A percentile compares a stretch with the other conserved stretches of the same genome.
phyloP scores from a whole-genome alignment of 2,888 invertebrate genomes.

The Tetanocera ferruginea region DNA sequence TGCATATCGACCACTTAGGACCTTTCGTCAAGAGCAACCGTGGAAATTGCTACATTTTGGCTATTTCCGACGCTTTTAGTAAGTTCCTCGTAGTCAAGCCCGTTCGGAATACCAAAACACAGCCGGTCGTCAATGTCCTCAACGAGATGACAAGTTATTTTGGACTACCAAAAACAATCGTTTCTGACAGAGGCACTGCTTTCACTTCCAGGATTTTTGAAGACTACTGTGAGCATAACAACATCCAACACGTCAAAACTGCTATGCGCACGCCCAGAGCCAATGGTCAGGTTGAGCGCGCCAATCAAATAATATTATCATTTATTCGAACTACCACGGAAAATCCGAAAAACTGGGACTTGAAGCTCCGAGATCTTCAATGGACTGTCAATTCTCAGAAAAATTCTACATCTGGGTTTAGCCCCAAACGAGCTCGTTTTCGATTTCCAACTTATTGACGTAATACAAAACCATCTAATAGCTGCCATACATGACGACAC shows the following conservation, averaged over 20 bases:
- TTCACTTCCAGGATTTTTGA: no score
- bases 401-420: slow-evolving; percentile 41
- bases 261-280: slow-evolving; percentile 50
- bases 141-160: no score
- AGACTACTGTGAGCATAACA: no score
- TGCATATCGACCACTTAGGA: slow-evolving; percentile 37
- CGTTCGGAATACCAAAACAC: slow-evolving; percentile 35
- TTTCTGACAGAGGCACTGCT: slow-evolving; percentile 25
- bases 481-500: slow-evolving; percentile 41
- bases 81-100: slow-evolving; percentile 40
- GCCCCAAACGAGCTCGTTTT: slow-evolving; percentile 48
- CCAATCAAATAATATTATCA: slow-evolving; percentile 46
- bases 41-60: slow-evolving; percentile 32
- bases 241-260: slow-evolving; percentile 42
- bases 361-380: slow-evolving; percentile 41
- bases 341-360: slow-evolving; percentile 44
- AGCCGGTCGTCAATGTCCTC: no score
- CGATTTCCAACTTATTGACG: slow-evolving; percentile 40
- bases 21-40: slow-evolving; percentile 4
- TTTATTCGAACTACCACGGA: slow-evolving; percentile 48
- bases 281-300: slow-evolving; percentile 47
- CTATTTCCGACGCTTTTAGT: slow-evolving; percentile 37
- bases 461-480: slow-evolving; percentile 31
- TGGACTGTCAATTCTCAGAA: slow-evolving; percentile 44
- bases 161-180: no score